phyloP scores from a whole-genome alignment of 2,797 vertebrate species.

The Falco naumanni region DNA sequence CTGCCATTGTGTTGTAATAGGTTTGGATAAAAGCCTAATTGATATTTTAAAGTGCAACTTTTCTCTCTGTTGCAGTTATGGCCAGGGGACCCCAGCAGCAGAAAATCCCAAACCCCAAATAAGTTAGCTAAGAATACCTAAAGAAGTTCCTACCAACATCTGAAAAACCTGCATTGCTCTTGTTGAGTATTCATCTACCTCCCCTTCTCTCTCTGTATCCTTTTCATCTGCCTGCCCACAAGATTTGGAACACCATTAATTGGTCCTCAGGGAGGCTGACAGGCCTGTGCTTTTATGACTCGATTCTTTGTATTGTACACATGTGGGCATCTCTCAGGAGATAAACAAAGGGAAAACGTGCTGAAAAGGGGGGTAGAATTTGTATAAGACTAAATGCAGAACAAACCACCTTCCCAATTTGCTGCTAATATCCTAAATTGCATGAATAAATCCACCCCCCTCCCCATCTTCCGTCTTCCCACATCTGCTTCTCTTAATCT shows the following conservation, averaged over 20 bases:
- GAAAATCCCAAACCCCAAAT: conserved; percentile 74
- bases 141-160: conserved; percentile 87
- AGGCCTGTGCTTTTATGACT: conserved; percentile 87
- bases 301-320: conserved; percentile 87
- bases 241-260: conserved; percentile 93
- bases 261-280: conserved; percentile 93
- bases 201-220: conserved; percentile 76
- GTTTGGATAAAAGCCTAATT: conserved; percentile 65
- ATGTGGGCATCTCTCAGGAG: conserved; percentile 88
- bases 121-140: conserved; percentile 89
- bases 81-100: background rate
- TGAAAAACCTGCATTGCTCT: conserved; percentile 80
- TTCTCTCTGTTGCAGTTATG: conserved; percentile 35
- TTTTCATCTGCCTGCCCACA: conserved; percentile 93
- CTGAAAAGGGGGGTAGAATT: conserved; percentile 77
- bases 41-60: conserved; percentile 65
- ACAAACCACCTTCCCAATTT: conserved; percentile 67
- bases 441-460: conserved; percentile 52
- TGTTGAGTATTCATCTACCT: conserved; percentile 83
- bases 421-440: conserved; percentile 73
- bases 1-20: background rate
- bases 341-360: conserved; percentile 85
- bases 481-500: conserved; percentile 69
- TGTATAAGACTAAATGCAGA: conserved; percentile 79
- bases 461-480: background rate